Conservation (phyloP, 2,797 vertebrate genomes). For the Poeciliopsis infans region DNA sequence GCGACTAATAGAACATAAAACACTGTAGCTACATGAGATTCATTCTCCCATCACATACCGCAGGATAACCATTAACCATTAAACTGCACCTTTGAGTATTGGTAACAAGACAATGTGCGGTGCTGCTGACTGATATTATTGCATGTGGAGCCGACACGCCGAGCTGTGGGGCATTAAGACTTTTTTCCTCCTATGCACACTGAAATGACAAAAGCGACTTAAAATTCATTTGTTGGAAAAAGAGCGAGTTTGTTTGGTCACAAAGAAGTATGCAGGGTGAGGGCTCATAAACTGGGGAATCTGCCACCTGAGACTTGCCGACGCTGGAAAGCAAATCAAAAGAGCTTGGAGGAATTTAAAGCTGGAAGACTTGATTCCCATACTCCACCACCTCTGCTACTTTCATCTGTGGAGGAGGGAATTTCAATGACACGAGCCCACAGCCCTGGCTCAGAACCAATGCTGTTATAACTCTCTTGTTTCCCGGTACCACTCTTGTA, state of each 20-base stretch:
- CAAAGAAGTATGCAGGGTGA: constrained; percentile 51
- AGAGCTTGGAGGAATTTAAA: constrained; percentile 71
- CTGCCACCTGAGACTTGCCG: constrained; percentile 78
- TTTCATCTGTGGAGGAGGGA: constrained; percentile 58
- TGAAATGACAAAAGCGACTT: constrained; percentile 52
- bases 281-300: constrained; percentile 72
- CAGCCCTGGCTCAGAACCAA: constrained; percentile 64
- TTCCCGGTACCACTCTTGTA: constrained; percentile 44
- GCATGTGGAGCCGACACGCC: constrained; percentile 54
- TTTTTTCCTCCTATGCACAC: constrained; percentile 26
- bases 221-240: constrained; percentile 58
- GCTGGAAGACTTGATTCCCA: constrained; percentile 72
- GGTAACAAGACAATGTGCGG: constrained; percentile 69
- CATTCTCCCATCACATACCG: constrained; percentile 66
- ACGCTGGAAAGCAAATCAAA: constrained; percentile 72
- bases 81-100: constrained; percentile 65
- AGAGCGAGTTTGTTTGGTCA: constrained; percentile 52
- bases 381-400: constrained; percentile 60
- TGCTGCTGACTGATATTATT: constrained; percentile 63
- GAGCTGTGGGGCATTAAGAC: constrained; percentile 51
- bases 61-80: constrained; percentile 63
- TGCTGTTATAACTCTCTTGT: constrained; percentile 54
- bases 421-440: constrained; percentile 64
- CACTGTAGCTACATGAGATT: constrained; percentile 72
- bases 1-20: constrained; percentile 65